Evolutionary conservation across 2,797 vertebrate species (phyloP).

Genomic region (Chloroceryle amazona): DNA sequence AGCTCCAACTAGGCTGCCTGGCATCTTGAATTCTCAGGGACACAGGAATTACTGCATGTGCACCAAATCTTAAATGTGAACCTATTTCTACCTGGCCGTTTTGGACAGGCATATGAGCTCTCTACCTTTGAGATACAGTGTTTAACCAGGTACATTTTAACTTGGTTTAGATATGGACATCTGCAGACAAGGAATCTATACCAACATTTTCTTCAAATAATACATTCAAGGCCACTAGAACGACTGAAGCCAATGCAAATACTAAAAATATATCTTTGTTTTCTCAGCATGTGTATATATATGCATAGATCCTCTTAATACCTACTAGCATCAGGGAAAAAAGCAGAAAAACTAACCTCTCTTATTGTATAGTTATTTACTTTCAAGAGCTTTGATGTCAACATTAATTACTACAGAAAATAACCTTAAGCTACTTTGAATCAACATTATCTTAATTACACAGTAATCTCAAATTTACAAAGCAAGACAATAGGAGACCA

Average conservation of each 20-base stretch:
- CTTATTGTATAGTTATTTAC: neutral
- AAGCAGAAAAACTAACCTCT: neutral
- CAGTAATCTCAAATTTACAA: neutral
- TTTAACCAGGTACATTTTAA: neutral
- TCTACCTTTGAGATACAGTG: neutral
- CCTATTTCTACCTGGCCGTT: neutral
- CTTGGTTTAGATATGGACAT: neutral
- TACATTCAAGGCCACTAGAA: neutral
- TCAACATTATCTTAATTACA: constrained; percentile 14
- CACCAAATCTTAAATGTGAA: neutral
- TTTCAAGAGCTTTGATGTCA: constrained; percentile 8
- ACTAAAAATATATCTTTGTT: neutral
- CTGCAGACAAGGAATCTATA: neutral
- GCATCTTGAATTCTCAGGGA: neutral
- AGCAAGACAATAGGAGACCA: neutral
- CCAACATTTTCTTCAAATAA: neutral
- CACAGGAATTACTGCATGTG: neutral
- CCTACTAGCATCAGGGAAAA: neutral
- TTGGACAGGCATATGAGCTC: neutral
- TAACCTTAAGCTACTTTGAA: neutral
- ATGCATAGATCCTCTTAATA: neutral
- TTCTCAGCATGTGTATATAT: neutral
- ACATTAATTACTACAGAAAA: constrained; percentile 32
- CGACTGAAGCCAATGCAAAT: neutral
- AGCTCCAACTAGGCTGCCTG: neutral